Conservation (phyloP, 1,140 invertebrate species). For the Stenopsyche tienmushanensis region DNA sequence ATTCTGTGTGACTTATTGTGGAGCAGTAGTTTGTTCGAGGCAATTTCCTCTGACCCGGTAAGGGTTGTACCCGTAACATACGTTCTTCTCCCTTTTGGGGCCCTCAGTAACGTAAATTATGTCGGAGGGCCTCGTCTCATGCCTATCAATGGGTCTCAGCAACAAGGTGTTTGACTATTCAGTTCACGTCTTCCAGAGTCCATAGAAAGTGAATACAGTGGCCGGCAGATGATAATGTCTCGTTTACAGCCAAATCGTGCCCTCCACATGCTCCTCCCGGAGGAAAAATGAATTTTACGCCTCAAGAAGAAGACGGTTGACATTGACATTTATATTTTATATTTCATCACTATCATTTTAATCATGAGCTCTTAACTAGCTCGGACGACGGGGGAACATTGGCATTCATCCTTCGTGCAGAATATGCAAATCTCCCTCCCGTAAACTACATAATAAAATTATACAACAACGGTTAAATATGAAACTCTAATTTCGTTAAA, state of each 20-base stretch:
- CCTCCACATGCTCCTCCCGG: neutral
- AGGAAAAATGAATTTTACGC: neutral
- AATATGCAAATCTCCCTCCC: no score
- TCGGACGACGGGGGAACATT: no score
- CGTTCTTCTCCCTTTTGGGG: slow-evolving; percentile 4
- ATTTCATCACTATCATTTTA: no score
- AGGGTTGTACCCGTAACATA: neutral
- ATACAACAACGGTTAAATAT: no score
- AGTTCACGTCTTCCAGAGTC: slow-evolving; percentile 9
- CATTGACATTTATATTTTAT: no score
- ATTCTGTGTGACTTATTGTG: neutral
- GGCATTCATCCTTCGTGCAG: no score
- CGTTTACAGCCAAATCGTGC: slow-evolving; percentile 26
- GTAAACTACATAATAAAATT: no score
- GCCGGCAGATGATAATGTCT: slow-evolving; percentile 29
- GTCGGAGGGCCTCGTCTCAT: slow-evolving; percentile 21
- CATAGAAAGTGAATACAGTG: slow-evolving; percentile 32
- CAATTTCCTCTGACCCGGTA: neutral
- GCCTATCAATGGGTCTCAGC: slow-evolving; percentile 22
- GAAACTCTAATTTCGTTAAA: no score
- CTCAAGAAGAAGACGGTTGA: no score
- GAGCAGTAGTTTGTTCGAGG: neutral
- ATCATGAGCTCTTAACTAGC: no score
- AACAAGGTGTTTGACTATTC: neutral
- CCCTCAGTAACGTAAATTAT: slow-evolving; percentile 17